Evolutionary conservation across 2,888 invertebrate species (phyloP).

Genomic region (Aspidapion aeneum): DNA sequence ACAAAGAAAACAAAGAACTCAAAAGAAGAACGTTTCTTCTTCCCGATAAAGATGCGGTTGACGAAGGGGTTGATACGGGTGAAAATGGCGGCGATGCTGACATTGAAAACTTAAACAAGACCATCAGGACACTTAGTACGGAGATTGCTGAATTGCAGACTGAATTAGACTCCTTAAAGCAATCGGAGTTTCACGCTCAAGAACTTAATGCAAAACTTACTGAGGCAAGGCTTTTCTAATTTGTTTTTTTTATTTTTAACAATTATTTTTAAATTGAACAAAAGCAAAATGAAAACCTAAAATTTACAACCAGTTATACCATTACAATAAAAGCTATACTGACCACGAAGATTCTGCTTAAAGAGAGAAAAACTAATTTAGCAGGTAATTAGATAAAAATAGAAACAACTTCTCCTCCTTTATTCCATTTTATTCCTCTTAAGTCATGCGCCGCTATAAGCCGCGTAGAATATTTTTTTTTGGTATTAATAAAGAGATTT

Average conservation of each 20-base stretch:
- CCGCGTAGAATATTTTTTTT: too few species aligned
- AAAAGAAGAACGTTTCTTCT: slow-evolving; percentile 65
- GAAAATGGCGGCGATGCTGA: slow-evolving; percentile 58
- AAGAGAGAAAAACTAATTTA: too few species aligned
- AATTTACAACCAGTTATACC: too few species aligned
- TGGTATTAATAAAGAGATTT: too few species aligned
- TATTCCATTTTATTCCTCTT: too few species aligned
- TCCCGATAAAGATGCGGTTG: slow-evolving; percentile 57
- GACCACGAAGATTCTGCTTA: too few species aligned
- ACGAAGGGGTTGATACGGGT: slow-evolving; percentile 48
- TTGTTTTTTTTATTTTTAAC: background rate
- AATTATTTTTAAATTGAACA: too few species aligned
- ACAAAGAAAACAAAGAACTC: slow-evolving; percentile 70
- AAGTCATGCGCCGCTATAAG: too few species aligned
- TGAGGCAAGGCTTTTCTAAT: slow-evolving; percentile 45
- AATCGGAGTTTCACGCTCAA: slow-evolving; percentile 69
- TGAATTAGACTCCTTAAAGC: slow-evolving; percentile 58
- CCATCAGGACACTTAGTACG: slow-evolving; percentile 60
- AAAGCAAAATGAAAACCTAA: too few species aligned
- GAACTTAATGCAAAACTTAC: slow-evolving; percentile 58
- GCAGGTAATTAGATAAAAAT: too few species aligned
- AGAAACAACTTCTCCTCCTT: too few species aligned
- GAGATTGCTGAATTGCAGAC: slow-evolving; percentile 65
- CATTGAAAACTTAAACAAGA: slow-evolving; percentile 65
- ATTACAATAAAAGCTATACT: too few species aligned